A percentile compares a stretch with the other conserved stretches of the same genome.
Evolutionary conservation across 2,888 invertebrate genomes (phyloP).

Genomic region (Cephus pygmeus): DNA sequence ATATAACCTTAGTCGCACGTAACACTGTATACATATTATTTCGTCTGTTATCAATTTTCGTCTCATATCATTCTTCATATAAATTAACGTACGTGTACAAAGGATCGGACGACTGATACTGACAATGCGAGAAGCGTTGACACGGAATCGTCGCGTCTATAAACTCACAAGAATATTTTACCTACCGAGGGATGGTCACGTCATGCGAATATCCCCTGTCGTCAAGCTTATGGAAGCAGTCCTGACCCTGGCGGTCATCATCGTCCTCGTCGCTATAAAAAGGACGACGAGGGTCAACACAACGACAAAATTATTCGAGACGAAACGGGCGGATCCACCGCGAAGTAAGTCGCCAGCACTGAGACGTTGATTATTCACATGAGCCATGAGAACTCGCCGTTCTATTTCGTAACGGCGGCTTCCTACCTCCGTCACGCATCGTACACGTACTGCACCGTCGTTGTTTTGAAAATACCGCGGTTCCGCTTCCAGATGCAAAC

Average conservation of each 20-base stretch:
- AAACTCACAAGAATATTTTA: too few relatives aligned
- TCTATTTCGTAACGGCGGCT: conserved; percentile 34
- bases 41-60: too few relatives aligned
- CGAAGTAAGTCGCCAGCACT: conserved; percentile 45
- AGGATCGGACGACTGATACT: conserved; percentile 39
- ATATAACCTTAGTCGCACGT: too few relatives aligned
- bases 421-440: conserved; percentile 51
- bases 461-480: conserved; percentile 39
- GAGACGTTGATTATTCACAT: conserved; percentile 52
- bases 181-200: background rate
- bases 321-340: conserved; percentile 19
- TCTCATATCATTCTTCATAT: too few relatives aligned
- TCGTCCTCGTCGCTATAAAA: conserved; percentile 13
- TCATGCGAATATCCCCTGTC: background rate
- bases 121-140: conserved; percentile 14
- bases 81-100: conserved; percentile 22
- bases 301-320: background rate
- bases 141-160: too few relatives aligned
- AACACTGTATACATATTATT: too few relatives aligned
- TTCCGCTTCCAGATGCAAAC: conserved; percentile 50
- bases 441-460: conserved; percentile 39
- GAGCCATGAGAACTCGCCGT: conserved; percentile 39
- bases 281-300: conserved; percentile 9
- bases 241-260: too few relatives aligned
- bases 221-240: too few relatives aligned